A percentile compares a stretch with the other conserved stretches of the same genome.
phyloP scores from a whole-genome alignment of 2,888 invertebrate species.

The Conistra vaccinii region DNA sequence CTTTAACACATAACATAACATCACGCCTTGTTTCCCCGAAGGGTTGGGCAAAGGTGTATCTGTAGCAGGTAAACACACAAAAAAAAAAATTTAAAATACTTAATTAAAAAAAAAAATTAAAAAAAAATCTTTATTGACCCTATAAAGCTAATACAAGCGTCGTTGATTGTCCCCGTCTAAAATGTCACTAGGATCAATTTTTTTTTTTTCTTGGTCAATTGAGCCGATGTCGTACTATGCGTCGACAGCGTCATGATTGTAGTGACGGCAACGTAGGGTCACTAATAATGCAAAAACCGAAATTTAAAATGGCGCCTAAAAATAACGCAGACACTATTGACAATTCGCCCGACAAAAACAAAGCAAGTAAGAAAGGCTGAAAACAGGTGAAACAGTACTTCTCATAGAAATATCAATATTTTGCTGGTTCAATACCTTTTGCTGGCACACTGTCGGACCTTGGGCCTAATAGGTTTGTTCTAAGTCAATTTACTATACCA shows the following conservation, averaged over 20 bases:
- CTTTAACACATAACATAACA: too few relatives aligned
- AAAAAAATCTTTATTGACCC: conserved; percentile 8
- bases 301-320: neutral
- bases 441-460: conserved; percentile 26
- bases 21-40: too few relatives aligned
- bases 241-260: too few relatives aligned
- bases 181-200: neutral
- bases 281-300: neutral
- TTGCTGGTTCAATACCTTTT: conserved; percentile 13
- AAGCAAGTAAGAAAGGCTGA: neutral
- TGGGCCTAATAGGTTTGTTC: conserved; percentile 49
- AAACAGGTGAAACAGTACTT: neutral
- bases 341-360: neutral
- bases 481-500: conserved; percentile 55
- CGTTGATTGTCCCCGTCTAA: neutral
- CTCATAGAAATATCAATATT: conserved; percentile 23
- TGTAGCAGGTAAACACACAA: too few relatives aligned
- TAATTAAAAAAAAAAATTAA: too few relatives aligned
- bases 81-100: too few relatives aligned
- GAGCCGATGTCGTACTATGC: too few relatives aligned
- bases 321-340: neutral
- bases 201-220: too few relatives aligned
- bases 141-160: conserved; percentile 2
- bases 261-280: too few relatives aligned
- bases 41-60: too few relatives aligned